Percentiles rank a stretch among this genome's conserved stretches.
phyloP scores from a whole-genome alignment of 1,140 invertebrate genomes.

The Bilobella aurantiaca region DNA sequence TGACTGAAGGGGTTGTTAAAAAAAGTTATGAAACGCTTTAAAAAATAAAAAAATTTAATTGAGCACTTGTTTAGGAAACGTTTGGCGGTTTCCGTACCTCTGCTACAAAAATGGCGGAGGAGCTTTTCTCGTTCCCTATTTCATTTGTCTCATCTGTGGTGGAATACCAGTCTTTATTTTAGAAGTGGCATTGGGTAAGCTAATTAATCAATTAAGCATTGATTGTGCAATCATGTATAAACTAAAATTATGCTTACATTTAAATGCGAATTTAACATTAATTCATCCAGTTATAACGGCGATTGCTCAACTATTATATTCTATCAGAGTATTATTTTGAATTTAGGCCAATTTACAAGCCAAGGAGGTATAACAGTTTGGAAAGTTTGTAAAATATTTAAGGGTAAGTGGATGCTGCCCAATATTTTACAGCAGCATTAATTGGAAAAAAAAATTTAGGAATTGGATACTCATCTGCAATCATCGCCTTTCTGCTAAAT shows the following conservation, averaged over 20 bases:
- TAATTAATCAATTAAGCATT: not conserved
- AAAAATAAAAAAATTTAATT: too few relatives aligned
- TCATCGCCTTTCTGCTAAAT: slow-evolving; percentile 49
- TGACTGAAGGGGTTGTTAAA: too few relatives aligned
- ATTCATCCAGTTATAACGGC: too few relatives aligned
- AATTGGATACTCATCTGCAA: slow-evolving; percentile 49
- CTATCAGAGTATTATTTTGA: not conserved
- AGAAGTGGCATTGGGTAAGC: slow-evolving; percentile 46
- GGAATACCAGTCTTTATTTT: slow-evolving; percentile 52
- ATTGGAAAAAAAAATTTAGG: slow-evolving; percentile 36
- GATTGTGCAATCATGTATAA: not conserved
- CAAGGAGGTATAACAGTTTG: slow-evolving; percentile 44
- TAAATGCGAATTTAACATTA: too few relatives aligned
- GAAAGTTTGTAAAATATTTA: slow-evolving; percentile 43
- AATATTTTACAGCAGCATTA: not conserved
- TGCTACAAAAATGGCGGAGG: slow-evolving; percentile 50
- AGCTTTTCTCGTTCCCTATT: slow-evolving; percentile 50
- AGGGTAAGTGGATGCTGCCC: slow-evolving; percentile 37
- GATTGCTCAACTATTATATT: too few relatives aligned
- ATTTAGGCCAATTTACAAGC: slow-evolving; percentile 39
- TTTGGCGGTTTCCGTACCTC: slow-evolving; percentile 50
- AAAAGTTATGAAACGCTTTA: too few relatives aligned
- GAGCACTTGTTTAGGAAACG: slow-evolving; percentile 44
- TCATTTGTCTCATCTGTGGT: slow-evolving; percentile 46
- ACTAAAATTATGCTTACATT: too few relatives aligned